A percentile compares a stretch with the other conserved stretches of the same genome.
Evolutionary conservation across 1,140 invertebrate species (phyloP).

Genomic region (Idris sp.): DNA sequence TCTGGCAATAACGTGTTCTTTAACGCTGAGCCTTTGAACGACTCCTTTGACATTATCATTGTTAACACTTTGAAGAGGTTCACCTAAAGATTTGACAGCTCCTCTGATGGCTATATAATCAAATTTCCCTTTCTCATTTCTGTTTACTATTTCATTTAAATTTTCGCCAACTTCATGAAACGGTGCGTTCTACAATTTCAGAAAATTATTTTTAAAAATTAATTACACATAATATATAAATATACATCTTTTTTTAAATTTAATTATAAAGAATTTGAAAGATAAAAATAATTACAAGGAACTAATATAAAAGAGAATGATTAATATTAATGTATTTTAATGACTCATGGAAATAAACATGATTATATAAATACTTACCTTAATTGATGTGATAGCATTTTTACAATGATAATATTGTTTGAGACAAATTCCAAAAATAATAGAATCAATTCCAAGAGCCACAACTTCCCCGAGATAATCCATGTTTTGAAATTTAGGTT

Average conservation of each 20-base stretch:
- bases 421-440: slow-evolving; percentile 84
- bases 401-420: slow-evolving; percentile 85
- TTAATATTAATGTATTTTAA: no score
- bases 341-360: no score
- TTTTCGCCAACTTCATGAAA: slow-evolving; percentile 82
- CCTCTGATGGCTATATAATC: slow-evolving; percentile 86
- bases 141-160: slow-evolving; percentile 80
- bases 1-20: slow-evolving; percentile 87
- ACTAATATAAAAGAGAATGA: no score
- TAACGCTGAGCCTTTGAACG: slow-evolving; percentile 84
- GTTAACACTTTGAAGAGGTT: slow-evolving; percentile 84
- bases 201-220: slow-evolving; percentile 50
- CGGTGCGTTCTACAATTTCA: slow-evolving; percentile 81
- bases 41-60: slow-evolving; percentile 85
- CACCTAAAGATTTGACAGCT: slow-evolving; percentile 84
- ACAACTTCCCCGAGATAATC: slow-evolving; percentile 82
- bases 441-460: slow-evolving; percentile 84
- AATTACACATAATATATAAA: no score
- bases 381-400: slow-evolving; percentile 82
- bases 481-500: slow-evolving; percentile 69
- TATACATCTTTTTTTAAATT: no score
- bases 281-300: no score
- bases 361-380: no score
- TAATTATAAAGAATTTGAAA: no score
- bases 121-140: slow-evolving; percentile 81